Evolutionary conservation across 1,140 invertebrate genomes (phyloP), one percentile per base, ranked within the genome.

Genomic region (Drosophila tropicalis): DNA sequence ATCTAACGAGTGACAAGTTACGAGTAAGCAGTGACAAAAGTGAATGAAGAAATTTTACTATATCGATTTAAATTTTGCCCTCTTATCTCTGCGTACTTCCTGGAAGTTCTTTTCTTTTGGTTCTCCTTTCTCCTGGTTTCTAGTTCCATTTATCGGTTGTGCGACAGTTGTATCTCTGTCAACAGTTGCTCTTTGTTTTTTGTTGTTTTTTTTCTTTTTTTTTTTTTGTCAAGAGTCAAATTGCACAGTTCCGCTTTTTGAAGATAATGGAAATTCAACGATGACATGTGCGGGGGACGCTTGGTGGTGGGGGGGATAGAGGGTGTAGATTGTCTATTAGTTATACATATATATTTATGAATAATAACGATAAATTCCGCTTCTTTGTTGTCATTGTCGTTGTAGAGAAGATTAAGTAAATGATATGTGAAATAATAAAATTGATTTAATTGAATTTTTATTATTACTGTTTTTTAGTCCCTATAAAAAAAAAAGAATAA

Each of bases 301-400:
- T 51, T 39, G 36, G 1, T 39, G 36, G 44, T n/a, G 17, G 34
- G 36, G 44, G 19, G 44, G 1, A 29, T 25, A 25, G 22, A 29
- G 29, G 29, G 29, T 6, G 29, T 29, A 22, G 19, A 1, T 51
- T 51, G 44, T 22, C 44, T 51, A 51, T 51, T 51, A 47, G 7
- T 51, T 22, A 10, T 19, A 47, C 22, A 22, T 51, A 47, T 17
- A 15, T 6, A 19, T 17, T 19, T 12, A 51, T 22, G 10, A 22
- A 22, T 22, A 3, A 51, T 1, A 51, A 39, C 51, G 40, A 72
- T 40, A 40, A 32, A 67, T 75, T 40, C n/a, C 44, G 44, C 57
- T 75, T 75, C 72, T 75, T 75, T 74, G 72, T 68, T 75, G 70
- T 55, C 64, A 39, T 39, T 39, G 36, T 39, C 36, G 36, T 39